Percentiles rank a stretch among this genome's conserved stretches.
phyloP scores from a whole-genome alignment of 2,113 vertebrate genomes.

The Dendrocopos noguchii region DNA sequence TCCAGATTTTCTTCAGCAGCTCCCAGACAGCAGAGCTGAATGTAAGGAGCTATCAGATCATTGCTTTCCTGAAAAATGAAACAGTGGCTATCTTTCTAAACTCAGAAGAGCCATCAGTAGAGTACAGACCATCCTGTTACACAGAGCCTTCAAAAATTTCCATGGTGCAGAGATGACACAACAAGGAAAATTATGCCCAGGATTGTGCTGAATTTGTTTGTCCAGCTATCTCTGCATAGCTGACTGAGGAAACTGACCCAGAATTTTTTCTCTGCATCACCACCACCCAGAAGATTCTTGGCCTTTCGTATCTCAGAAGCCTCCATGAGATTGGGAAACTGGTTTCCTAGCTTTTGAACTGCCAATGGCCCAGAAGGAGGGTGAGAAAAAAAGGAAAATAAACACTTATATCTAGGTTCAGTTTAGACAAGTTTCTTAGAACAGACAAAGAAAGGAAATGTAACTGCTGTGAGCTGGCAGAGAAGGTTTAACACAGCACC shows the following conservation, averaged over 20 bases:
- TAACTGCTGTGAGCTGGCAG: neutral
- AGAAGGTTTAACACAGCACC: neutral
- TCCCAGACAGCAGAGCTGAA: neutral
- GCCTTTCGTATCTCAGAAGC: neutral
- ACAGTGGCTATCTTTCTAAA: neutral
- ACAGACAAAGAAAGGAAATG: neutral
- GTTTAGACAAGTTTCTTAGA: neutral
- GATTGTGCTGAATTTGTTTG: neutral
- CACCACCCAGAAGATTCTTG: neutral
- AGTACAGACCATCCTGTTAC: neutral
- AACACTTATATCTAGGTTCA: neutral
- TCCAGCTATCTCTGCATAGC: neutral
- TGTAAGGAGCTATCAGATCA: neutral
- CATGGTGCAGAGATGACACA: neutral
- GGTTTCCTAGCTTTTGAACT: neutral
- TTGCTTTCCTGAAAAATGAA: neutral
- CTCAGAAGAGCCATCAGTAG: neutral
- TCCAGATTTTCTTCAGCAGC: neutral
- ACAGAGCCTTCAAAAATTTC: neutral
- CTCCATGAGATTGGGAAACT: neutral
- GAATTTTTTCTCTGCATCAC: neutral
- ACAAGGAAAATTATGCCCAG: neutral
- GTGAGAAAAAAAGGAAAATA: neutral
- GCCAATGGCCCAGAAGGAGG: neutral
- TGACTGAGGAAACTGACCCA: neutral